These are phyloP conservation scores for Thrips palmi DNA, from an alignment of 1,140 invertebrate species.

Conservation along the genomic window DNA sequence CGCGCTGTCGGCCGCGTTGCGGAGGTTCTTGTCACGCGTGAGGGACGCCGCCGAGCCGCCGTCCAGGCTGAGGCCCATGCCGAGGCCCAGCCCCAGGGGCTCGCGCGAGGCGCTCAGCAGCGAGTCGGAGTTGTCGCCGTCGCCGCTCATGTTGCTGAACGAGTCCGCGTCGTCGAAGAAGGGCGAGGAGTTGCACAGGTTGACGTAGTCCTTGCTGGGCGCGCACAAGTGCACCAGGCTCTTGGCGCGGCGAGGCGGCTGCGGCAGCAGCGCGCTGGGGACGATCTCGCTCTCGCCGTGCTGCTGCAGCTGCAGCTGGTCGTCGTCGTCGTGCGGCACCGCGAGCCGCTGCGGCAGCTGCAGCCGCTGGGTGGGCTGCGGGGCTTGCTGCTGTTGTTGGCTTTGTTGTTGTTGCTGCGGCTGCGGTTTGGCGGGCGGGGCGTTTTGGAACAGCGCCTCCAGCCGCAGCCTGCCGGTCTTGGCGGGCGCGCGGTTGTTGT, in stretches of 20 bases:
- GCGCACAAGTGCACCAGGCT: constrained; percentile 32
- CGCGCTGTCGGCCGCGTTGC: constrained; percentile 10
- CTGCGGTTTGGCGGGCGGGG: too few relatives aligned
- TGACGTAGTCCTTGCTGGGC: constrained; percentile 22
- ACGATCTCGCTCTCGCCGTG: constrained; percentile 35
- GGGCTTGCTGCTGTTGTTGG: too few relatives aligned
- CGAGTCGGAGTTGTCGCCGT: constrained; percentile 47
- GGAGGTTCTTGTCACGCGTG: constrained; percentile 15
- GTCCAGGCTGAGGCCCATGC: too few relatives aligned
- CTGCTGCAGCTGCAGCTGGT: background rate
- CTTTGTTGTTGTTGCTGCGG: background rate
- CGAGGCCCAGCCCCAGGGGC: too few relatives aligned
- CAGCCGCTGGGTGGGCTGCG: too few relatives aligned
- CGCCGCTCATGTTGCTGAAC: too few relatives aligned
- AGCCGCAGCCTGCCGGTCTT: too few relatives aligned
- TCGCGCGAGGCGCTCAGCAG: constrained; percentile 40
- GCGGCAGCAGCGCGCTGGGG: constrained; percentile 36
- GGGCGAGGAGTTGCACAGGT: constrained; percentile 21
- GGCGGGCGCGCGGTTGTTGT: too few relatives aligned
- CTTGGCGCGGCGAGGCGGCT: constrained; percentile 34
- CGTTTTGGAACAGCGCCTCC: too few relatives aligned
- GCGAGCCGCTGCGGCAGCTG: background rate
- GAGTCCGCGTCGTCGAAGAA: constrained; percentile 47
- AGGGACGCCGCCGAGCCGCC: too few relatives aligned
- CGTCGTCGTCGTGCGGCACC: background rate